These are phyloP conservation scores for Mycalesis mineus DNA, from an alignment of 2,888 invertebrate genomes.

Conservation along the genomic window DNA sequence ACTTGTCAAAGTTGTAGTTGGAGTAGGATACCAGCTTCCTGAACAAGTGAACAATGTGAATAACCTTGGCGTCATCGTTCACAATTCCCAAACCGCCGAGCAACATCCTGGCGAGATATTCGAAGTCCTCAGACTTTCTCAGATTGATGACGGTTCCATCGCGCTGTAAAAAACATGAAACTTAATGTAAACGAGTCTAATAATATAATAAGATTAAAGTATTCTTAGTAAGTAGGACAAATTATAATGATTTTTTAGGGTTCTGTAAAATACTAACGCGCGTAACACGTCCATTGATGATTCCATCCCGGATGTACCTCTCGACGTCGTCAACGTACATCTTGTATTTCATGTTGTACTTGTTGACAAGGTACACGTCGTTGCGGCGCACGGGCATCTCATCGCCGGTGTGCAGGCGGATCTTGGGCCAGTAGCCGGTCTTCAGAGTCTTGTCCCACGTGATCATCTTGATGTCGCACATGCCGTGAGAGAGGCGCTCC, in stretches of 20 bases:
- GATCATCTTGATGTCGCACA: conserved; percentile 71
- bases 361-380: conserved; percentile 48
- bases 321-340: conserved; percentile 63
- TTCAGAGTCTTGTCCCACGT: conserved; percentile 62
- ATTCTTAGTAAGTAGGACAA: no score
- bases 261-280: conserved; percentile 46
- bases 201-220: neutral
- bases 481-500: conserved; percentile 68
- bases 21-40: conserved; percentile 57
- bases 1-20: conserved; percentile 64
- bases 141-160: conserved; percentile 80
- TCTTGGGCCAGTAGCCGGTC: conserved; percentile 79
- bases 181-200: no score
- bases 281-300: conserved; percentile 56
- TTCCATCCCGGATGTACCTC: conserved; percentile 72
- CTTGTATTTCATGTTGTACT: conserved; percentile 51
- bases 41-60: conserved; percentile 56
- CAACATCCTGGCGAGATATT: conserved; percentile 81
- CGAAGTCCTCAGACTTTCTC: conserved; percentile 81
- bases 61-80: conserved; percentile 78
- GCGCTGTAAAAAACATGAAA: conserved; percentile 52
- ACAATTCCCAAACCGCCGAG: conserved; percentile 78
- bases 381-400: conserved; percentile 77
- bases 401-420: conserved; percentile 75
- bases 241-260: no score